phyloP scores from a whole-genome alignment of 1,140 invertebrate species.

The Nebria ingens region DNA sequence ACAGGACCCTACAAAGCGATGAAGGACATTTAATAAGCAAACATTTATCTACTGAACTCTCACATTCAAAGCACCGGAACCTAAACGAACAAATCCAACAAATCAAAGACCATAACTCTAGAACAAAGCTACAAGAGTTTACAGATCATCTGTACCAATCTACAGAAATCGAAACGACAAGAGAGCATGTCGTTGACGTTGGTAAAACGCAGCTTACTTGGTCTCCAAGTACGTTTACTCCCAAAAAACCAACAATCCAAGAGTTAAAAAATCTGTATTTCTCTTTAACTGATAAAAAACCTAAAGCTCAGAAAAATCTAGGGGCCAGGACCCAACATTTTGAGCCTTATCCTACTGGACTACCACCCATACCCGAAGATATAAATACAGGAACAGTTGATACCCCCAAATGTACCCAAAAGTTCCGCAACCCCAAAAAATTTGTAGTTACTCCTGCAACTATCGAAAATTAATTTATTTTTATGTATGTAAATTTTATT shows the following conservation, averaged over 20 bases:
- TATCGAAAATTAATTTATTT: neutral
- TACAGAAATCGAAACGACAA: conserved; percentile 17
- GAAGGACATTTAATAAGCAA: conserved; percentile 15
- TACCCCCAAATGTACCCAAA: neutral
- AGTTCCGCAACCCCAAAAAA: neutral
- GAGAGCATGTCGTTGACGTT: conserved; percentile 15
- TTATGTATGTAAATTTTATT: too few relatives aligned
- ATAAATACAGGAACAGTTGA: neutral
- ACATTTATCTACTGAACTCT: conserved; percentile 12
- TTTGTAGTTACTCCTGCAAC: conserved; percentile 1
- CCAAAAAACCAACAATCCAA: conserved; percentile 11
- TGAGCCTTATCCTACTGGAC: neutral
- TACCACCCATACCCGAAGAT: neutral
- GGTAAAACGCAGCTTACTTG: conserved; percentile 18
- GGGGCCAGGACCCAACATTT: neutral
- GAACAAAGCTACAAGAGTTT: neutral
- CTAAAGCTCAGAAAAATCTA: neutral
- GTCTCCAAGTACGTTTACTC: conserved; percentile 16
- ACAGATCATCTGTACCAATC: conserved; percentile 16
- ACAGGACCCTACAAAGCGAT: conserved; percentile 32
- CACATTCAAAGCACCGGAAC: neutral
- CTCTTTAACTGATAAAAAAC: neutral
- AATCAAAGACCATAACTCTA: neutral
- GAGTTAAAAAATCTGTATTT: conserved; percentile 1
- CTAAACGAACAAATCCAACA: neutral